These are phyloP conservation scores for Drosophila peninsularis DNA, from an alignment of 2,888 invertebrate genomes.

Conservation along the genomic window DNA sequence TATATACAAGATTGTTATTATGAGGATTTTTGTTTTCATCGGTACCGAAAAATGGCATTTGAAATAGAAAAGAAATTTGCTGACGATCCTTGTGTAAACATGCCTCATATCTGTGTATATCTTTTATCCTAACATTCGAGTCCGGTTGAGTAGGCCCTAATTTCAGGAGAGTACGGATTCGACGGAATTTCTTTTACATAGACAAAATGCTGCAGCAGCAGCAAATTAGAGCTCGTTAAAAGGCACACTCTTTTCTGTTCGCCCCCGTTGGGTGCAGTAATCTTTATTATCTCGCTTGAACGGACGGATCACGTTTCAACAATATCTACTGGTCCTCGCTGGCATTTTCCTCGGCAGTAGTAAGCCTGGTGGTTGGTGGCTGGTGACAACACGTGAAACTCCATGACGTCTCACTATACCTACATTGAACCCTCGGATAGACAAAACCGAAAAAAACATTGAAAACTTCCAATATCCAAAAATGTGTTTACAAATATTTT, in stretches of 20 bases:
- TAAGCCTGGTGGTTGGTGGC: constrained; percentile 80
- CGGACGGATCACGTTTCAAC: constrained; percentile 72
- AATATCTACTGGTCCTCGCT: constrained; percentile 58
- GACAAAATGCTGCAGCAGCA: constrained; percentile 67
- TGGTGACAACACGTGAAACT: constrained; percentile 82
- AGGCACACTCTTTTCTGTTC: constrained; percentile 70
- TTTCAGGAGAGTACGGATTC: constrained; percentile 49
- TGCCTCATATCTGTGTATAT: constrained; percentile 35
- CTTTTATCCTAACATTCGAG: constrained; percentile 37
- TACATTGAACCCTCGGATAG: constrained; percentile 47
- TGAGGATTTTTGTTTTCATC: constrained; percentile 33
- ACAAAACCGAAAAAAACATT: constrained; percentile 65
- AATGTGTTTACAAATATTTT: constrained; percentile 83
- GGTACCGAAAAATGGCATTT: constrained; percentile 44
- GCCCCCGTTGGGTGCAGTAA: constrained; percentile 33
- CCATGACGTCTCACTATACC: constrained; percentile 79
- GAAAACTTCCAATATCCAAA: constrained; percentile 63
- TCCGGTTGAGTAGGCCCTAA: constrained; percentile 62
- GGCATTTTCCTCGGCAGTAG: constrained; percentile 65
- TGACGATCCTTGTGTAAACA: constrained; percentile 53
- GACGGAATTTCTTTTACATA: constrained; percentile 52
- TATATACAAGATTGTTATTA: constrained; percentile 82
- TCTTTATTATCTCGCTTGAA: constrained; percentile 42
- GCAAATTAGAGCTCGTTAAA: constrained; percentile 79
- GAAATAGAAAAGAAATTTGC: constrained; percentile 52